Percentiles rank a stretch among this genome's conserved stretches.
Conservation (phyloP, 2,113 vertebrate genomes). For the Salvator merianae region DNA sequence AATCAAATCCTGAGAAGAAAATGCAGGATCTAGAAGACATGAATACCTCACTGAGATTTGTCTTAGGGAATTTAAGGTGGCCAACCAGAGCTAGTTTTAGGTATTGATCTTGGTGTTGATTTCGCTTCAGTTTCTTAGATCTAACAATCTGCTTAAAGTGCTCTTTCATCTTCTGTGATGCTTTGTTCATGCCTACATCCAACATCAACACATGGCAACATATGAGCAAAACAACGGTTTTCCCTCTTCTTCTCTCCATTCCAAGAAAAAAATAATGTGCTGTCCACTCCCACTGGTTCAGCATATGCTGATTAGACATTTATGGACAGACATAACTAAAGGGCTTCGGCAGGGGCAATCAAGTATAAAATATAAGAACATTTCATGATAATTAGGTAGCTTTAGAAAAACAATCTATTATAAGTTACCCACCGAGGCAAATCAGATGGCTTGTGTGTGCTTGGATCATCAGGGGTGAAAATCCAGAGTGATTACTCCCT, state of each 20-base stretch:
- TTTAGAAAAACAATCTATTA: constrained; percentile 17
- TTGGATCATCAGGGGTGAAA: constrained; percentile 20
- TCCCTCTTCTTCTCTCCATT: not conserved
- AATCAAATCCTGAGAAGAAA: not conserved
- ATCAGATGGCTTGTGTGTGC: rapidly evolving
- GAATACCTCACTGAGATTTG: not conserved
- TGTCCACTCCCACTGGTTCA: not conserved
- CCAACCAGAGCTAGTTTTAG: not conserved
- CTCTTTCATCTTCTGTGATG: not conserved
- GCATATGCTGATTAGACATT: not conserved
- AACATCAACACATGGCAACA: not conserved
- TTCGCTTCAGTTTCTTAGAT: not conserved
- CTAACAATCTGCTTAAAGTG: not conserved
- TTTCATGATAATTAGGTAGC: not conserved
- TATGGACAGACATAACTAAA: constrained; percentile 22
- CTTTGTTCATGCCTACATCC: not conserved
- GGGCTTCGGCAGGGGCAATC: constrained; percentile 4
- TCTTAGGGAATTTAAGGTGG: not conserved
- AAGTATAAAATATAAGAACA: not conserved
- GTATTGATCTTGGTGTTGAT: not conserved
- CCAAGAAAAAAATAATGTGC: not conserved
- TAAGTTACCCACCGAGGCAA: constrained; percentile 6
- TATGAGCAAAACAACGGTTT: not conserved
- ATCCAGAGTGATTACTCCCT: constrained; percentile 14
- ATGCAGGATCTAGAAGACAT: not conserved